Conservation (phyloP, 2,888 invertebrate genomes). For the Hemaris fuciformis region DNA sequence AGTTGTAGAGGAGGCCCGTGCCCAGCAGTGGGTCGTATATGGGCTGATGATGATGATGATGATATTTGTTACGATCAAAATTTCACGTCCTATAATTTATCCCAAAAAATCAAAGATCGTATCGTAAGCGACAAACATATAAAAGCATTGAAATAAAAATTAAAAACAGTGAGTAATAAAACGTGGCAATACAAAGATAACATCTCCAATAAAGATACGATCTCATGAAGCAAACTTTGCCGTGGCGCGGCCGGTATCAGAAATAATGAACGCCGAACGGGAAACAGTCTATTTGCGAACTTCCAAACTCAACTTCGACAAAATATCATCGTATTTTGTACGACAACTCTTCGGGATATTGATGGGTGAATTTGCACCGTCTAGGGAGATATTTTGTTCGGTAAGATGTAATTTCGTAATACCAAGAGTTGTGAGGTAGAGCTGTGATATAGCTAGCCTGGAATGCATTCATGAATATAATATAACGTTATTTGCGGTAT, state of each 20-base stretch:
- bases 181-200: slow-evolving; percentile 5
- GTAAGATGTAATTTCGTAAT: no score
- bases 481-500: no score
- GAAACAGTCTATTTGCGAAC: slow-evolving; percentile 10
- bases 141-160: neutral
- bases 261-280: slow-evolving; percentile 11
- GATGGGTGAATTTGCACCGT: neutral
- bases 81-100: no score
- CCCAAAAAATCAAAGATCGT: neutral
- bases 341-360: neutral
- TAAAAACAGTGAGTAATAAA: neutral
- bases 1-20: no score
- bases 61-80: no score
- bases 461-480: no score
- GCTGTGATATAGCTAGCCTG: no score
- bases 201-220: slow-evolving; percentile 12
- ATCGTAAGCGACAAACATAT: neutral
- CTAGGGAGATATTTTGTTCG: neutral
- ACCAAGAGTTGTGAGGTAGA: no score
- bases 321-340: neutral
- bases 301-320: slow-evolving; percentile 1
- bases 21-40: no score
- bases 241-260: neutral
- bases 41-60: no score
- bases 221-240: slow-evolving; percentile 6